Evolutionary conservation across 2,113 vertebrate species (phyloP).

Genomic region (Vidua chalybeata): DNA sequence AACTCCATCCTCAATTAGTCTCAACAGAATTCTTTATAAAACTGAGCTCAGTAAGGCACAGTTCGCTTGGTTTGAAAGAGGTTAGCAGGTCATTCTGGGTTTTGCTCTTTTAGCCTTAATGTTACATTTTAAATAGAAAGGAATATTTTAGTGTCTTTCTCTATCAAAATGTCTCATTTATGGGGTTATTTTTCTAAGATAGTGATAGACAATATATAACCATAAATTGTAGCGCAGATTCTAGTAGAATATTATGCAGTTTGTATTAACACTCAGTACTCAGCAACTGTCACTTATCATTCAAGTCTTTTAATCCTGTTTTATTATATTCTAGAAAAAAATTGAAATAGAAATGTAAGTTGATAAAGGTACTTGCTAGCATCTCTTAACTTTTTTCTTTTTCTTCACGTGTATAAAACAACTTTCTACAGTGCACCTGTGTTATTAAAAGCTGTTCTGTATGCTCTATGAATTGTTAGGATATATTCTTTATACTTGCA

Average conservation of each 20-base stretch:
- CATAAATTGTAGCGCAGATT: neutral
- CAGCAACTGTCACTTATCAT: neutral
- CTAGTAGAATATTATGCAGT: neutral
- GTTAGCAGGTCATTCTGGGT: neutral
- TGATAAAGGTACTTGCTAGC: neutral
- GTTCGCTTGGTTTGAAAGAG: neutral
- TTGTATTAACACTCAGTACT: neutral
- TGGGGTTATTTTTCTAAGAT: neutral
- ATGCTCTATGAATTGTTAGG: neutral
- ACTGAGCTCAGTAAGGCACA: neutral
- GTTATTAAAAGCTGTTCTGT: neutral
- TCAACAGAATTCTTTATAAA: neutral
- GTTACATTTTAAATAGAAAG: neutral
- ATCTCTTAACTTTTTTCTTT: neutral
- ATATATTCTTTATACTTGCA: neutral
- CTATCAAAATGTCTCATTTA: neutral
- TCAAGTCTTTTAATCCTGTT: neutral
- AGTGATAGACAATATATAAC: neutral
- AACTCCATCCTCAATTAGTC: neutral
- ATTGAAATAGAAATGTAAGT: neutral
- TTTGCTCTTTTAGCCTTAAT: neutral
- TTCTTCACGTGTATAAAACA: neutral
- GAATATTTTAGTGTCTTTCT: neutral
- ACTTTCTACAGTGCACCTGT: neutral
- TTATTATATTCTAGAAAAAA: neutral